A percentile compares a stretch with the other conserved stretches of the same genome.
phyloP scores from a whole-genome alignment of 2,113 vertebrate genomes.

The Hemibagrus wyckioides region DNA sequence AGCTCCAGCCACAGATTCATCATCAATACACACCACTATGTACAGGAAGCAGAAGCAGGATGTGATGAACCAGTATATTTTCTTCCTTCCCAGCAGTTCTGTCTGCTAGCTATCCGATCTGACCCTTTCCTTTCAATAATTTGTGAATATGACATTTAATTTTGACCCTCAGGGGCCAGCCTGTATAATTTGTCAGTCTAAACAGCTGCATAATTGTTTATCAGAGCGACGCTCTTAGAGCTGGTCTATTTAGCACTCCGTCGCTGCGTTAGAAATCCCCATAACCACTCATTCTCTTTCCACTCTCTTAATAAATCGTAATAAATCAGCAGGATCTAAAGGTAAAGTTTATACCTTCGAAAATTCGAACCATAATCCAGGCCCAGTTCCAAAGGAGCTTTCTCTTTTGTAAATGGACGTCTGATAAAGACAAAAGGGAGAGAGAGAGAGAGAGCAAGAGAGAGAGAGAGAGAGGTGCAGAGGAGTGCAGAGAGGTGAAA shows the following conservation, averaged over 20 bases:
- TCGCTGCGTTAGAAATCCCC: slow-evolving; percentile 75
- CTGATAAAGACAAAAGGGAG: background rate
- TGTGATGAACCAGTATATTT: slow-evolving; percentile 1
- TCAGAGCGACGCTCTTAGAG: slow-evolving; percentile 71
- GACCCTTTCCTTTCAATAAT: slow-evolving; percentile 65
- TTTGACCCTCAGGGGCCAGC: slow-evolving; percentile 66
- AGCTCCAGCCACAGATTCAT: background rate
- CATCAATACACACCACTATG: too few relatives aligned
- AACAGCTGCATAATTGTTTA: slow-evolving; percentile 78
- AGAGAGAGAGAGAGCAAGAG: background rate
- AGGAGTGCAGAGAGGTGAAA: slow-evolving; percentile 54
- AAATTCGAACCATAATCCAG: background rate
- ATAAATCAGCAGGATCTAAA: slow-evolving; percentile 56
- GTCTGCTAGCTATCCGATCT: slow-evolving; percentile 34
- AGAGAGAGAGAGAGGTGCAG: background rate
- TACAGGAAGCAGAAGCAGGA: background rate
- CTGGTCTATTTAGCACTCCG: slow-evolving; percentile 74
- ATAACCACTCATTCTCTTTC: slow-evolving; percentile 65
- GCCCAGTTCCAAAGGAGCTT: background rate
- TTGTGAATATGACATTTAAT: slow-evolving; percentile 71
- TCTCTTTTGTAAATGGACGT: background rate
- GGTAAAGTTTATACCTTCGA: too few relatives aligned
- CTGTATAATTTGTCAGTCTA: slow-evolving; percentile 69
- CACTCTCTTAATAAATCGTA: slow-evolving; percentile 52
- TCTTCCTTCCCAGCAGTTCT: slow-evolving; percentile 31